phyloP scores from a whole-genome alignment of 2,113 vertebrate genomes.

The Oncorhynchus keta region DNA sequence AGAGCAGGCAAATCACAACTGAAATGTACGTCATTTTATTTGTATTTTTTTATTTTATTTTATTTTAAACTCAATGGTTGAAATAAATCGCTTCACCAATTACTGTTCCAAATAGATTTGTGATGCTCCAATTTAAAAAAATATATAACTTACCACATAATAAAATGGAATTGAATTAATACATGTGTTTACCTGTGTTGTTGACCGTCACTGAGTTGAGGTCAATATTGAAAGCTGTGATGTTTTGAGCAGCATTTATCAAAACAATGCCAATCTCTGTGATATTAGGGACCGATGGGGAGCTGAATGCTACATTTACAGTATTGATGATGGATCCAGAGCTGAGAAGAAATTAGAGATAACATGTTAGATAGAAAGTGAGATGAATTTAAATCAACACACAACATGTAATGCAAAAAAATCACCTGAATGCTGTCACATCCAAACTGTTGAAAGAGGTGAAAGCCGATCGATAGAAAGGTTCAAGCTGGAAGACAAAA shows the following conservation, averaged over 20 bases:
- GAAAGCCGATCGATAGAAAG: background rate
- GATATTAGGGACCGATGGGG: conserved; percentile 18
- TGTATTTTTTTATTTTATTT: no score
- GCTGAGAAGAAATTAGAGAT: conserved; percentile 16
- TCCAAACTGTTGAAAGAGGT: no score
- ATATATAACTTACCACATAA: no score
- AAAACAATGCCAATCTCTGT: conserved; percentile 20
- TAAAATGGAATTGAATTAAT: no score
- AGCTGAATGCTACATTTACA: background rate
- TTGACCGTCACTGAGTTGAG: conserved; percentile 25
- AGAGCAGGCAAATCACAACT: no score
- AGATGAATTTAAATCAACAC: background rate
- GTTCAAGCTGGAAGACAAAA: conserved; percentile 34
- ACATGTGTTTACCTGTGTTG: conserved; percentile 31
- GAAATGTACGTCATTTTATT: no score
- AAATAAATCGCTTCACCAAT: no score
- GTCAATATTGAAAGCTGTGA: conserved; percentile 41
- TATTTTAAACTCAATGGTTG: no score
- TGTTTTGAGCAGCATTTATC: conserved; percentile 13
- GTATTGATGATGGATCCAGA: conserved; percentile 40
- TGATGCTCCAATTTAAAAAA: no score
- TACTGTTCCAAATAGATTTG: no score
- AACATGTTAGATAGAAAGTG: background rate
- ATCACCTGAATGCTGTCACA: conserved; percentile 37
- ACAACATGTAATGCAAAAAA: background rate